Evolutionary conservation across 37 sponge, comb jelly and placozoan species (phyloP), one percentile per base, ranked within the genome.

Genomic region (Chondrilla cf. caribensis): DNA sequence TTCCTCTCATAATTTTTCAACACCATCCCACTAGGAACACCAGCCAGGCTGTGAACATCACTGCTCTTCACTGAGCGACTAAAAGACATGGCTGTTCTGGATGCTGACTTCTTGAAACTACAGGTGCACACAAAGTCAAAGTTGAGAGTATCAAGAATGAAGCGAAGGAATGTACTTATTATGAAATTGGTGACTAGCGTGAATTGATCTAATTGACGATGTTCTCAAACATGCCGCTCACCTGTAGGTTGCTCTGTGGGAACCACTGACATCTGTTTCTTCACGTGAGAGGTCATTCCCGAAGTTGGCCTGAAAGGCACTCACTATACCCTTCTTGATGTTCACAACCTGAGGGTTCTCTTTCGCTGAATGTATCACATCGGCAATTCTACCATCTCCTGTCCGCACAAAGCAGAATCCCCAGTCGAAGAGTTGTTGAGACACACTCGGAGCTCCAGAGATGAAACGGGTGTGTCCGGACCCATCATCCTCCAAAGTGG

Each of bases 261-360:
- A 11, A 18, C 76, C 76, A 43, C 25, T 43, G 44, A 73, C 76
- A 39, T 73, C 76, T 39, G 76, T 19, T 39, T 73, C 76, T 40
- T 42, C 44, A 7, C 76, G 43, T 2, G 44, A 5, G 9, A 4
- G 24, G 15, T 73, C 14, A 4, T 40, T 39, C 24, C 77, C 60
- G 36, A 87, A 82, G 58, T 87, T 87, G 38, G 87, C 79, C 42
- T 87, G 87, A 44, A 87, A 87, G 67, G 87, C 83, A 65, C 83
- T 73, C 9, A 78, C 83, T 55, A 87, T 87, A 58, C 58, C 38
- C 39, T 83, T 87, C 79, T 87, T 87, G 70, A 87, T 82, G 70
- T 87, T 87, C 25, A 78, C 79, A 14, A 44, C 83, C 31, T 77
- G 51, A 14, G 21, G 24, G 54, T 24, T 70, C 58, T 83, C 87